Evolutionary conservation across 2,888 invertebrate genomes (phyloP).

Genomic region (Pyrrhosoma nymphula): DNA sequence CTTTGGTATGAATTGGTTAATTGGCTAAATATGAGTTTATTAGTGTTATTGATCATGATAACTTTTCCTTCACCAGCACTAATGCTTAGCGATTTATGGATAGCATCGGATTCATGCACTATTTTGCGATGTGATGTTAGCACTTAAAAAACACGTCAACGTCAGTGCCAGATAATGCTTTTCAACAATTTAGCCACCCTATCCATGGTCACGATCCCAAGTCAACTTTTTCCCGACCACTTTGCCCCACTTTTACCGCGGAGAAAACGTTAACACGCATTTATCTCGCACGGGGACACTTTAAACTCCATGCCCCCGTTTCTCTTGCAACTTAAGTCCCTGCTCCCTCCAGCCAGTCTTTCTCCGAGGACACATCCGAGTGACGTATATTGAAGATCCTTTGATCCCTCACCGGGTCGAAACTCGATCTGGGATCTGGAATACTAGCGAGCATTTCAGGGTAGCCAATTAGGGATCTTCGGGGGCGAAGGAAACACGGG

Average conservation of each 20-base stretch:
- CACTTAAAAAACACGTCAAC: too few species aligned
- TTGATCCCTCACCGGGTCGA: constrained; percentile 16
- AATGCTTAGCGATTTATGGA: too few species aligned
- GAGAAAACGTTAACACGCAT: not conserved
- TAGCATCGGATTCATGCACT: too few species aligned
- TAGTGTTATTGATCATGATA: too few species aligned
- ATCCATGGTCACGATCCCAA: not conserved
- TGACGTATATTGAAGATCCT: constrained; percentile 11
- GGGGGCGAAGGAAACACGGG: not conserved
- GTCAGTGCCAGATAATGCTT: too few species aligned
- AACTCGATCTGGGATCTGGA: constrained; percentile 42
- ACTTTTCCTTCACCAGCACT: too few species aligned
- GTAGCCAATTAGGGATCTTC: constrained; percentile 36
- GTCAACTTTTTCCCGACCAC: not conserved
- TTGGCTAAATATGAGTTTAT: too few species aligned
- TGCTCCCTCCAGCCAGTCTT: not conserved
- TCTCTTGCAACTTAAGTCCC: not conserved
- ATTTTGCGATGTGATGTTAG: too few species aligned
- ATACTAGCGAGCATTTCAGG: constrained; percentile 40
- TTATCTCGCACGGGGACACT: not conserved
- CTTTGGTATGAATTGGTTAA: too few species aligned
- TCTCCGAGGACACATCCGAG: not conserved
- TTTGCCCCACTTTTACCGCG: not conserved
- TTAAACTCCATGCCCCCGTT: not conserved
- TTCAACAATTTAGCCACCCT: too few species aligned